phyloP scores from a whole-genome alignment of 2,888 invertebrate genomes.

The Isotomurus palustris region DNA sequence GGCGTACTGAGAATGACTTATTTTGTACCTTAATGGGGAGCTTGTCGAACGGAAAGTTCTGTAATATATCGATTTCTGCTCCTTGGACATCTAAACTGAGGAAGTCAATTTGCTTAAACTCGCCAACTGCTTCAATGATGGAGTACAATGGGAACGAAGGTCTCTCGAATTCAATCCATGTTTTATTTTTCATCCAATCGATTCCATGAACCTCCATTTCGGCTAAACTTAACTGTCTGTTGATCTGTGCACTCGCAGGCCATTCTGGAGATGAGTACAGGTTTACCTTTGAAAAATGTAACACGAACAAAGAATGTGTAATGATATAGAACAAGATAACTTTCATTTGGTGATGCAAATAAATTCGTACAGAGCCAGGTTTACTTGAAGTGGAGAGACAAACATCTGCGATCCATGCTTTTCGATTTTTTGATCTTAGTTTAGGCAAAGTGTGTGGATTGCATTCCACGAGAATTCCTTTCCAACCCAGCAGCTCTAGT shows the following conservation, averaged over 20 bases:
- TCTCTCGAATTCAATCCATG: conserved; percentile 1
- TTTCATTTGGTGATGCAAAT: too few species aligned
- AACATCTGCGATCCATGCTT: conserved; percentile 9
- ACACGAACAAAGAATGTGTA: too few species aligned
- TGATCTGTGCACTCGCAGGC: conserved; percentile 5
- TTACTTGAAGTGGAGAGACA: neutral
- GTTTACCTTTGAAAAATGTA: too few species aligned
- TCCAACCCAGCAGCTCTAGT: neutral
- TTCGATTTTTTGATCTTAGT: conserved; percentile 2
- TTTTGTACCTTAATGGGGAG: conserved; percentile 3
- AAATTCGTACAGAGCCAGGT: neutral
- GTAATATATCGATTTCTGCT: neutral
- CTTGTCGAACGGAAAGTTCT: neutral
- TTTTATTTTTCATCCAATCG: conserved; percentile 7
- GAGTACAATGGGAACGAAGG: conserved; percentile 4
- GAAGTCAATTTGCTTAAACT: conserved; percentile 4
- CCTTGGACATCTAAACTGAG: conserved; percentile 8
- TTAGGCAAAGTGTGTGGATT: conserved; percentile 5
- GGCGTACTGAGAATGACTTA: too few species aligned
- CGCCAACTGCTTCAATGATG: neutral
- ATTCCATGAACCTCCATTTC: conserved; percentile 3
- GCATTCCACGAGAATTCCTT: conserved; percentile 7
- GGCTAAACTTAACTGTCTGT: neutral
- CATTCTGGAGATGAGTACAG: conserved; percentile 3
- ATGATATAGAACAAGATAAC: too few species aligned